Percentiles rank a stretch among this genome's conserved stretches.
Conservation (phyloP, 2,888 invertebrate genomes). For the Oscheius sp. region DNA sequence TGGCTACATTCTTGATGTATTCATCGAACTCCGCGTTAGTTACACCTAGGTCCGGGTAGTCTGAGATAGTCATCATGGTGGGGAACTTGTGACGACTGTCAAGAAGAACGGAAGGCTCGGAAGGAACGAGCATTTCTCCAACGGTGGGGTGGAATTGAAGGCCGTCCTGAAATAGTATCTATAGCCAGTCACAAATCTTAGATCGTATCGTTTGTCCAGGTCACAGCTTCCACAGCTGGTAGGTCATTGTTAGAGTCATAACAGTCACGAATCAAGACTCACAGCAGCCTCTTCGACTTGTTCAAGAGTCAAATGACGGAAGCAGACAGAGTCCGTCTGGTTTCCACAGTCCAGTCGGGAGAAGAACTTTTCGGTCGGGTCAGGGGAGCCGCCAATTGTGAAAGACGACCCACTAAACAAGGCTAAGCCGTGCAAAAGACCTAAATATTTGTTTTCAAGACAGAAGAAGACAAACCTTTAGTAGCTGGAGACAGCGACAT, state of each 20-base stretch:
- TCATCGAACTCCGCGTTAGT: neutral
- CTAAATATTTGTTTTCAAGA: neutral
- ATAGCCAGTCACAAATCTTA: neutral
- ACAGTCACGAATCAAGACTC: neutral
- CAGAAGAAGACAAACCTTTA: neutral
- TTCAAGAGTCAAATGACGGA: slow-evolving; percentile 5
- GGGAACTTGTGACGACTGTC: slow-evolving; percentile 10
- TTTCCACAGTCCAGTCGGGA: slow-evolving; percentile 21
- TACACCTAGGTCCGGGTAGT: neutral
- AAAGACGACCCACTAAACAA: slow-evolving; percentile 22
- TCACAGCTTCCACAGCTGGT: too few species aligned
- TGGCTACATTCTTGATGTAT: neutral
- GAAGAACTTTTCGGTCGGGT: slow-evolving; percentile 18
- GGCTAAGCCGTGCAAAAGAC: slow-evolving; percentile 4
- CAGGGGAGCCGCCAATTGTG: slow-evolving; percentile 5
- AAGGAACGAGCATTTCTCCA: slow-evolving; percentile 17
- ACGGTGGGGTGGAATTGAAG: slow-evolving; percentile 10
- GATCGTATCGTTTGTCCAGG: neutral
- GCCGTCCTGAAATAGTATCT: neutral
- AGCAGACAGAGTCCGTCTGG: slow-evolving; percentile 9
- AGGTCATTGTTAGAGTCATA: too few species aligned
- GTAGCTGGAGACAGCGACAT: slow-evolving; percentile 21
- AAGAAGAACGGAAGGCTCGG: slow-evolving; percentile 19
- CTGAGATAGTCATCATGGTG: slow-evolving; percentile 8
- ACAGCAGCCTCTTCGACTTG: slow-evolving; percentile 18